Percentiles rank a stretch among this genome's conserved stretches.
These are phyloP conservation scores for Brotula barbata DNA, from an alignment of 2,797 vertebrate genomes.

Conservation along the genomic window DNA sequence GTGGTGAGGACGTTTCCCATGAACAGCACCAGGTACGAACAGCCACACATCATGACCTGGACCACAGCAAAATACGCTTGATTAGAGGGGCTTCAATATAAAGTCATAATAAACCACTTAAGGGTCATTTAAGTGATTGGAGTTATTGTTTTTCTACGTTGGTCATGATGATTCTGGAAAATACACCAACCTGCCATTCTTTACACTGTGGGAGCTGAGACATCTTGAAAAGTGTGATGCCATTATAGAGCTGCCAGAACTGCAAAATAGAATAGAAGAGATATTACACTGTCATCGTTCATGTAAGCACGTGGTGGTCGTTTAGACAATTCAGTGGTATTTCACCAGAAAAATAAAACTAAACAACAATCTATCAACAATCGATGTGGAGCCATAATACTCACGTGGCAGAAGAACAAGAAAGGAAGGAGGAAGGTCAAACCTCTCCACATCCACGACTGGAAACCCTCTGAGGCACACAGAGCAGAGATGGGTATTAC, in stretches of 20 bases:
- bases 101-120: too few relatives aligned
- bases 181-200: conserved; percentile 92
- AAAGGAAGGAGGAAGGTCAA: conserved; percentile 95
- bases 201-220: conserved; percentile 89
- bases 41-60: conserved; percentile 91
- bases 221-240: conserved; percentile 89
- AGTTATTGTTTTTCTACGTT: background rate
- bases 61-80: background rate
- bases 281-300: too few relatives aligned
- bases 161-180: background rate
- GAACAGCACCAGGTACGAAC: conserved; percentile 92
- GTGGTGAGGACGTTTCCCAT: conserved; percentile 95
- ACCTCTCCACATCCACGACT: conserved; percentile 99
- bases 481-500: background rate
- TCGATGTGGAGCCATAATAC: conserved; percentile 43
- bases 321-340: too few relatives aligned
- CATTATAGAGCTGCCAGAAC: conserved; percentile 97
- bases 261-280: conserved; percentile 63
- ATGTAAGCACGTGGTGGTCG: too few relatives aligned
- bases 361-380: too few relatives aligned
- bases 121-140: too few relatives aligned
- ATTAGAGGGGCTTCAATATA: too few relatives aligned
- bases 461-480: conserved; percentile 88
- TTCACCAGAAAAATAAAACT: too few relatives aligned
- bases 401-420: conserved; percentile 95